A percentile compares a stretch with the other conserved stretches of the same genome.
Conservation (phyloP, 2,888 invertebrate species). For the Hypomecis punctinalis region DNA sequence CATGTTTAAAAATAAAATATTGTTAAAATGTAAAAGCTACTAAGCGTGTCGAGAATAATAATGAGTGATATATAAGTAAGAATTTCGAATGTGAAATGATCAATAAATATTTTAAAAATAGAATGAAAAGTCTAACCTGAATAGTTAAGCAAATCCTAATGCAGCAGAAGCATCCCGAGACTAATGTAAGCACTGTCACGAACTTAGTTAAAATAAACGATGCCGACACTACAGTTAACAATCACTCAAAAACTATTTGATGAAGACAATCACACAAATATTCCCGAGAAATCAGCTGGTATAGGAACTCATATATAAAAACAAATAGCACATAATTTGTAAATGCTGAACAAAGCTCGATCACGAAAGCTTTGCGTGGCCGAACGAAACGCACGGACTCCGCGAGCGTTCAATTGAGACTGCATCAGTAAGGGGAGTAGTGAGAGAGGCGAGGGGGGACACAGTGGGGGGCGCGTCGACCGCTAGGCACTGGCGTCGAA, state of each 20-base stretch:
- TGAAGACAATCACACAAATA: conserved; percentile 52
- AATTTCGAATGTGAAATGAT: background rate
- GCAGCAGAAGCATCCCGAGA: conserved; percentile 67
- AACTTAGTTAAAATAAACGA: conserved; percentile 70
- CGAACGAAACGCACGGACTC: conserved; percentile 52
- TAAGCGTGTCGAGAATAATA: no score
- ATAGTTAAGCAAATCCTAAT: conserved; percentile 64
- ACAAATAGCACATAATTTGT: conserved; percentile 64
- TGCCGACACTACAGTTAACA: conserved; percentile 68
- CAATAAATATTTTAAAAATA: background rate
- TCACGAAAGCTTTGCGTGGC: conserved; percentile 67
- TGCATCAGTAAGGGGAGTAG: conserved; percentile 66
- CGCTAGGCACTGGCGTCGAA: conserved; percentile 67
- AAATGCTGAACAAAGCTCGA: conserved; percentile 76
- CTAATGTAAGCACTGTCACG: conserved; percentile 69
- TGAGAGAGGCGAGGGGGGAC: conserved; percentile 54
- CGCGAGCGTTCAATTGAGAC: conserved; percentile 66
- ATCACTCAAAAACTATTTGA: conserved; percentile 51
- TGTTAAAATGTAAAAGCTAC: no score
- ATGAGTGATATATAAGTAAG: no score
- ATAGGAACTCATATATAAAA: conserved; percentile 51
- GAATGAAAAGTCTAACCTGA: conserved; percentile 54
- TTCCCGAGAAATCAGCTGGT: conserved; percentile 54
- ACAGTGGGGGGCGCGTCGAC: conserved; percentile 68
- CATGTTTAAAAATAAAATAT: no score